Percentiles rank a stretch among this genome's conserved stretches.
Evolutionary conservation across 1,140 invertebrate genomes (phyloP).

Genomic region (Oryzaephilus surinamensis): DNA sequence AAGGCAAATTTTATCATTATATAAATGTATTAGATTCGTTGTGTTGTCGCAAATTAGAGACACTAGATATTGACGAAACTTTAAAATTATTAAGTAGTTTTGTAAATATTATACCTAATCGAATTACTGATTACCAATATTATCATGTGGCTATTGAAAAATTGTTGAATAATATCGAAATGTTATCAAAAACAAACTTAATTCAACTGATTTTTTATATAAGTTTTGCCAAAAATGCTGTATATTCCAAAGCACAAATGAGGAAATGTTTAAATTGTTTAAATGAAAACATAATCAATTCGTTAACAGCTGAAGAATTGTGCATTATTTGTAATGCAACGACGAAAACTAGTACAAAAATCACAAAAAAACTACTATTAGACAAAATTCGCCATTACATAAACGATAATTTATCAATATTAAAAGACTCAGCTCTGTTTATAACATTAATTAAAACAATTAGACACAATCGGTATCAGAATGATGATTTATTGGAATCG

Average conservation of each 20-base stretch:
- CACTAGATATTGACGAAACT: slow-evolving; percentile 15
- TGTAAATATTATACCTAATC: slow-evolving; percentile 20
- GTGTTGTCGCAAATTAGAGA: slow-evolving; percentile 16
- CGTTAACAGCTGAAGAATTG: slow-evolving; percentile 25
- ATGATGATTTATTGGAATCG: slow-evolving; percentile 31
- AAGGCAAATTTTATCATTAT: not conserved
- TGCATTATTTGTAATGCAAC: slow-evolving; percentile 32
- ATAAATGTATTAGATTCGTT: slow-evolving; percentile 21
- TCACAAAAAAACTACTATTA: slow-evolving; percentile 22
- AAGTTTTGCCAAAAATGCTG: slow-evolving; percentile 27
- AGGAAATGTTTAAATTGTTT: slow-evolving; percentile 23
- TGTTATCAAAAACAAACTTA: too few relatives aligned
- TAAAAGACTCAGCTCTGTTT: slow-evolving; percentile 30
- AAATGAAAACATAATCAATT: slow-evolving; percentile 15
- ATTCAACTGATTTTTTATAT: slow-evolving; percentile 33
- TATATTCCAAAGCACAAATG: slow-evolving; percentile 18
- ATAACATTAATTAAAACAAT: slow-evolving; percentile 31
- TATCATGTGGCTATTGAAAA: slow-evolving; percentile 21
- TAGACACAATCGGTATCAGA: slow-evolving; percentile 30
- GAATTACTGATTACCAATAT: slow-evolving; percentile 22
- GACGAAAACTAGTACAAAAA: slow-evolving; percentile 33
- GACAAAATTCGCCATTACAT: slow-evolving; percentile 22
- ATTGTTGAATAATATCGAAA: slow-evolving; percentile 22
- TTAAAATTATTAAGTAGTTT: slow-evolving; percentile 24
- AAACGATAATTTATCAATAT: slow-evolving; percentile 27